Conservation (phyloP, 2,888 invertebrate genomes). For the Halictus quadricinctus region DNA sequence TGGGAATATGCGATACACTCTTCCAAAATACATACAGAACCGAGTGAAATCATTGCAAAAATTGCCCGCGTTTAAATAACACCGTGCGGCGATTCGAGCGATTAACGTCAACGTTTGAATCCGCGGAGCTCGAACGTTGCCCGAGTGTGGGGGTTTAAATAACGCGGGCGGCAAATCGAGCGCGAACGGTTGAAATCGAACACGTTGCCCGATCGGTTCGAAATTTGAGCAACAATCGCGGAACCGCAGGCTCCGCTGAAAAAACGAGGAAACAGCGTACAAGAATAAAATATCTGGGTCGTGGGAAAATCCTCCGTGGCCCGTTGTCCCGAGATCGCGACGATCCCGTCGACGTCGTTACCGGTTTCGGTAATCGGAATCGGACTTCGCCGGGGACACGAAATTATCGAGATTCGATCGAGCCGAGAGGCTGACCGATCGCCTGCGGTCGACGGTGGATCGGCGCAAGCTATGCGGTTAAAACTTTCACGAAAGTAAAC, state of each 20-base stretch:
- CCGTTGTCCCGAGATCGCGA: not conserved
- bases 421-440: constrained; percentile 14
- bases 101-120: not conserved
- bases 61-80: not conserved
- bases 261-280: constrained; percentile 44
- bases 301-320: constrained; percentile 14
- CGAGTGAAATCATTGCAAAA: not conserved
- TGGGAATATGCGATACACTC: not conserved
- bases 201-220: constrained; percentile 23
- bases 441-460: constrained; percentile 18
- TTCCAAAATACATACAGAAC: not conserved
- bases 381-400: not conserved
- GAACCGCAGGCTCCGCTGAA: constrained; percentile 24
- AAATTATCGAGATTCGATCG: not conserved
- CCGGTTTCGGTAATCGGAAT: not conserved
- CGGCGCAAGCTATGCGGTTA: constrained; percentile 55
- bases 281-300: constrained; percentile 48
- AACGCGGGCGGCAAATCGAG: not conserved
- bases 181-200: not conserved
- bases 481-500: constrained; percentile 57
- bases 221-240: constrained; percentile 51
- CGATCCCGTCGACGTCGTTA: not conserved
- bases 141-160: not conserved
- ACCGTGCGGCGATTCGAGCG: not conserved
- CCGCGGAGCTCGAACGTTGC: not conserved